Percentiles rank a stretch among this genome's conserved stretches.
phyloP scores from a whole-genome alignment of 2,113 vertebrate species.

The Prolemur simus region DNA sequence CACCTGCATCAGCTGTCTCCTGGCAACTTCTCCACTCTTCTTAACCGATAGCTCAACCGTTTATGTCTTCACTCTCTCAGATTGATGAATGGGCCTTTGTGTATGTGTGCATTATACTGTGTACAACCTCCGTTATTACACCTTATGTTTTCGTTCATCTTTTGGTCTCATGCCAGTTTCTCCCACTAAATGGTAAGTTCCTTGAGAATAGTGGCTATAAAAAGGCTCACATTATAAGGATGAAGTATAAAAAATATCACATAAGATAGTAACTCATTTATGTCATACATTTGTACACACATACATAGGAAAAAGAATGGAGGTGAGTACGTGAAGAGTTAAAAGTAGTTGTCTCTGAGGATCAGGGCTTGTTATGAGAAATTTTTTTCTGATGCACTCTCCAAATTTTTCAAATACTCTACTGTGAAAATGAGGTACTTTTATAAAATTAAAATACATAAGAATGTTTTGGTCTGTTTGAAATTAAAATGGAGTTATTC shows the following conservation, averaged over 20 bases:
- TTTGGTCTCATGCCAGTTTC: not conserved
- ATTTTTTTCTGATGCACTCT: not conserved
- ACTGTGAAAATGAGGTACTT: not conserved
- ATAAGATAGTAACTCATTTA: not conserved
- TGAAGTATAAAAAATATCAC: not conserved
- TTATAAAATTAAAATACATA: not conserved
- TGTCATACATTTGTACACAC: not conserved
- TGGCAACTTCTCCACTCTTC: not conserved
- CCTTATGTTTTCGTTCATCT: not conserved
- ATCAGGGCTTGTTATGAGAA: not conserved
- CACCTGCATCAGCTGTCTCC: not conserved
- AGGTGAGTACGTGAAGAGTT: not conserved
- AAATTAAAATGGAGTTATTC: not conserved
- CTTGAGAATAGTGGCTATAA: not conserved
- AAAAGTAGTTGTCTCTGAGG: not conserved
- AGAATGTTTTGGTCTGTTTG: not conserved
- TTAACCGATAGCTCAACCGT: not conserved
- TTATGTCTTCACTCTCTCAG: not conserved
- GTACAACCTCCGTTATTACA: not conserved
- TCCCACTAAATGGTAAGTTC: not conserved
- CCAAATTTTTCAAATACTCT: not conserved
- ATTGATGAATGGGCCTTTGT: not conserved
- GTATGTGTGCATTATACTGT: not conserved
- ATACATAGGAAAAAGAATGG: not conserved
- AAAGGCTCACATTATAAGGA: not conserved